Evolutionary conservation across 2,797 vertebrate species (phyloP).

Genomic region (Cossypha caffra): DNA sequence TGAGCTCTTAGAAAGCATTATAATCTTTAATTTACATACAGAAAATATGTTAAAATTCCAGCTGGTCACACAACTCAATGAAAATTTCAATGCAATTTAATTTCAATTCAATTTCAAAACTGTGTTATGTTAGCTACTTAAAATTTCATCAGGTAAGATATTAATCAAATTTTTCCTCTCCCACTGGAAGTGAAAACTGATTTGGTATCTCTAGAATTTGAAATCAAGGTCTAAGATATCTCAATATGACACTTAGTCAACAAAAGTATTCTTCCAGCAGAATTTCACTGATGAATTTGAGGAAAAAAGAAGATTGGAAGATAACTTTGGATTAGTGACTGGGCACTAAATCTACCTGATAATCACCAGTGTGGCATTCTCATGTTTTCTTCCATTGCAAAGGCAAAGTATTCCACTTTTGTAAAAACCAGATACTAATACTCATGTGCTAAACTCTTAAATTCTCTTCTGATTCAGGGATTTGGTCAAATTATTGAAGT

Average conservation of each 20-base stretch:
- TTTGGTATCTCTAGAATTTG: background rate
- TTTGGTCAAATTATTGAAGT: background rate
- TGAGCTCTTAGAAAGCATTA: fast-evolving
- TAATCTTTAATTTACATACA: background rate
- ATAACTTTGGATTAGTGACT: background rate
- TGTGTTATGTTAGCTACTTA: background rate
- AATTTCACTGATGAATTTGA: background rate
- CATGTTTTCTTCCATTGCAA: background rate
- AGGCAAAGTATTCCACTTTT: background rate
- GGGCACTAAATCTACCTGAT: background rate
- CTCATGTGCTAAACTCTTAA: background rate
- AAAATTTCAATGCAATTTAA: background rate
- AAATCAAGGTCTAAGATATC: background rate
- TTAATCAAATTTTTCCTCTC: background rate
- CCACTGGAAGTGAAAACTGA: background rate
- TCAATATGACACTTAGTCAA: background rate
- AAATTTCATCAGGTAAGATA: background rate
- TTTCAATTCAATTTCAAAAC: background rate
- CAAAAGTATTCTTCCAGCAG: background rate
- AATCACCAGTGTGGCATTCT: background rate
- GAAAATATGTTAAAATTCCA: background rate
- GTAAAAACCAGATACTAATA: background rate
- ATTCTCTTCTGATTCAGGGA: background rate
- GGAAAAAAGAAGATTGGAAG: background rate
- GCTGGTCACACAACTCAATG: background rate